Evolutionary conservation across 2,113 vertebrate species (phyloP), one percentile per base, ranked within the genome.

Genomic region (Probosciger aterrimus): DNA sequence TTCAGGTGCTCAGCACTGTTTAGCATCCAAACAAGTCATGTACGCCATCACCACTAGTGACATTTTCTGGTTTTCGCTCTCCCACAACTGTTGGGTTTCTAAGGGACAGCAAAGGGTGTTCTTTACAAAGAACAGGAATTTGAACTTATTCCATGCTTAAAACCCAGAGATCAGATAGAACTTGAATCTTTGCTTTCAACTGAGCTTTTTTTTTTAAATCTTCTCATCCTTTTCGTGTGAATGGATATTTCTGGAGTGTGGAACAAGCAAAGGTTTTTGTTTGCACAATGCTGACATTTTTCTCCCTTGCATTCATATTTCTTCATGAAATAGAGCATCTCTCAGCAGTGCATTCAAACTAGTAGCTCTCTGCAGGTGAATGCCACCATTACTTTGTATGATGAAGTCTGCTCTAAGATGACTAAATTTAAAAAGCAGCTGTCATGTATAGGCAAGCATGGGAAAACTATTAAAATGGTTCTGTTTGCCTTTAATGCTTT

Each of bases 391-490:
- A 20, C 78, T 86, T 27, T 63, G 33, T 63, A 25, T 68, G 75
- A 78, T 55, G 60, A 85, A 69, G 81, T 84, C 86, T 92, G 22
- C 75, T 88, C 12, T 50, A 35, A 57, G 73, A 43, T 92, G 67
- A 71, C 82, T 83, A 80, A 46, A 87, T 96, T 95, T 88, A 88
- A 86, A 91, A 95, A 89, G 70, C 71, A 91, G 62, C 70, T 90
- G 81, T 86, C 86, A 75, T 46, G 39, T 90, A 82, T 76, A 77
- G 63, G 69, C 79, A 88, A 82, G 86, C 64, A 85, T 9, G 60
- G 75, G 75, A 88, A 91, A 87, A 41, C 37, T 59, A 63, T 59
- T 90, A 33, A 82, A 92, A 85, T 53, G 18, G 10, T 70, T 87
- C 69, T 55, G 55, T 75, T 90, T 87, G 78, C 46, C 44, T 90